phyloP scores from a whole-genome alignment of 2,888 invertebrate genomes.

The Drosophila robusta region DNA sequence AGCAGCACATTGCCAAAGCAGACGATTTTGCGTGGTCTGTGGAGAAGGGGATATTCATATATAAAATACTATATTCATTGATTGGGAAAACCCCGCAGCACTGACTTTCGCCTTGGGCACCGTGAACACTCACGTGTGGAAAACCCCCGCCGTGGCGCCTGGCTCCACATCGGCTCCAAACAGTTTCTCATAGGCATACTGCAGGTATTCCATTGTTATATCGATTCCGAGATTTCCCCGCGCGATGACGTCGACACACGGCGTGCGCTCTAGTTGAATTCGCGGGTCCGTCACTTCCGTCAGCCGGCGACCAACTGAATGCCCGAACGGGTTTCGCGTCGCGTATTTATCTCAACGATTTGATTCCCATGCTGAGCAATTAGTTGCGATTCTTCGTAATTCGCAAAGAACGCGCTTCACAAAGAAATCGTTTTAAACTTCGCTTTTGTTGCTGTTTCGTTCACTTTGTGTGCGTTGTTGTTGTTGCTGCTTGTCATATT shows the following conservation, averaged over 20 bases:
- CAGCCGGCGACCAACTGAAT: conserved; percentile 60
- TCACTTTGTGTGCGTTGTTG: conserved; percentile 2
- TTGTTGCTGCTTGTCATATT: conserved; percentile 27
- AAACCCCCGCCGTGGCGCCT: conserved; percentile 37
- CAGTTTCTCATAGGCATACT: conserved; percentile 66
- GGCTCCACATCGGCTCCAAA: conserved; percentile 44
- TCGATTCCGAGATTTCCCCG: conserved; percentile 28
- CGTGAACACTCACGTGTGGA: conserved; percentile 54
- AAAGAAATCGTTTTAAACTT: conserved; percentile 38
- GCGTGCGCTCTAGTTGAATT: conserved; percentile 46
- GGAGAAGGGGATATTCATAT: not conserved
- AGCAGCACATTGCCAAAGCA: conserved; percentile 84
- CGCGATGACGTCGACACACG: conserved; percentile 17
- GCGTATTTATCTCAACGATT: conserved; percentile 46
- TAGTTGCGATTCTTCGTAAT: conserved; percentile 19
- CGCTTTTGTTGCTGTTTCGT: conserved; percentile 21
- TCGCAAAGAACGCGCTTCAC: conserved; percentile 7
- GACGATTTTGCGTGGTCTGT: conserved; percentile 80
- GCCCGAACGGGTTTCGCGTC: conserved; percentile 59
- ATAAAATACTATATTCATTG: too few relatives aligned
- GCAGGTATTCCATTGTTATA: conserved; percentile 74
- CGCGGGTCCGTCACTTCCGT: conserved; percentile 51
- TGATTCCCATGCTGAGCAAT: conserved; percentile 51
- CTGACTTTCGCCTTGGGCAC: not conserved
- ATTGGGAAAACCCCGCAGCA: not conserved